Evolutionary conservation across 2,113 vertebrate genomes (phyloP), one percentile per base, ranked within the genome.

Genomic region (Aphelocoma coerulescens): DNA sequence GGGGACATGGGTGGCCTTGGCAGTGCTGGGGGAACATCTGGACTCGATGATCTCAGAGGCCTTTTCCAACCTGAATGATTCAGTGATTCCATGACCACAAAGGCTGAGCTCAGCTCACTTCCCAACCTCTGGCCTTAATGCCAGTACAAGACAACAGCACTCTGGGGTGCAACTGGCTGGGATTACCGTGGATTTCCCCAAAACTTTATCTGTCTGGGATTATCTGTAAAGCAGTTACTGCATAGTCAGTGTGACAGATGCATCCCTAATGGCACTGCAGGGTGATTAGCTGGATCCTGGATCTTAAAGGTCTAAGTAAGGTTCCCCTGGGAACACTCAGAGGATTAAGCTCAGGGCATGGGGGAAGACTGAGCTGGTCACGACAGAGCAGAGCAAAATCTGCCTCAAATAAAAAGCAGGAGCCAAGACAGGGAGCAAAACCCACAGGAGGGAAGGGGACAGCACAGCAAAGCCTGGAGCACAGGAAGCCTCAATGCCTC

Each of bases 371-470:
- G 23, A 75, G 65, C 39, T 61, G 66, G 11, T 63, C 73, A 43
- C 1, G 0, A 65, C 68, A 65, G 1, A 87, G 54, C 65, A 89
- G n/a, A 88, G 63, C 59, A 66, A 86, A 54, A 46, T n/a, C 61
- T 32, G 48, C 22, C 57, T 43, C 63, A 49, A 44, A 15, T 5
- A 26, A 52, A 81, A 41, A n/a, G 16, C 32, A 52, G 71, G 48
- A 9, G 55, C 71, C 39, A 51, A 59, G 14, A 44, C 23, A n/a
- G 16, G 19, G 62, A 92, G 27, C 4, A 39, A 71, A 76, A 54
- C 8, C 32, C 79, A 4, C 0, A 10, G 4, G 16, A 62, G 46
- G 51, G 37, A 26, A 69, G 22, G 30, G 0, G 6, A 35, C 4
- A 39, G 24, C 15, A 48, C 30, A 81, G 66, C 57, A 11, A 46